Percentiles rank a stretch among this genome's conserved stretches.
Conservation (phyloP, 2,888 invertebrate genomes). For the Melanchra persicariae region DNA sequence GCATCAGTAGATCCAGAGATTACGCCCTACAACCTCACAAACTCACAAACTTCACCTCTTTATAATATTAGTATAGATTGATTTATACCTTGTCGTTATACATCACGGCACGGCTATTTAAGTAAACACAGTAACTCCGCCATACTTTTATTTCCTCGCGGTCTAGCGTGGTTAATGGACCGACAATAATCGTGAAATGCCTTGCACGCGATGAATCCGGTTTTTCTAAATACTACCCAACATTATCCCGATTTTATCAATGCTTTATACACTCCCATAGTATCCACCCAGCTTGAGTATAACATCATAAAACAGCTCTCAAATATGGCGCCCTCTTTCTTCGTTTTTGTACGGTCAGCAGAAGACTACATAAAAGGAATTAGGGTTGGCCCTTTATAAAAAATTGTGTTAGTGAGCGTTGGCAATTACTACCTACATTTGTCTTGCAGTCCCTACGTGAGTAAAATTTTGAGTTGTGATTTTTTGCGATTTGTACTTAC, state of each 20-base stretch:
- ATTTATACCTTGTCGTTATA: neutral
- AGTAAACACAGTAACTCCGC: neutral
- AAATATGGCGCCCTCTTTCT: slow-evolving; percentile 44
- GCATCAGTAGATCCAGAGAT: too few species aligned
- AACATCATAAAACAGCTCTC: slow-evolving; percentile 45
- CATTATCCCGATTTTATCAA: slow-evolving; percentile 51
- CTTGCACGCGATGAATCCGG: slow-evolving; percentile 44
- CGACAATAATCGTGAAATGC: slow-evolving; percentile 51
- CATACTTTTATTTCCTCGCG: slow-evolving; percentile 28
- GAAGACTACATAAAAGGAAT: slow-evolving; percentile 39
- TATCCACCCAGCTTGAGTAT: slow-evolving; percentile 40
- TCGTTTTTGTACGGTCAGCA: slow-evolving; percentile 54
- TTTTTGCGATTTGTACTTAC: slow-evolving; percentile 22
- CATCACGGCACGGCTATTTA: neutral
- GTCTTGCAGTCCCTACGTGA: slow-evolving; percentile 49
- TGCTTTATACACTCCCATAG: slow-evolving; percentile 20
- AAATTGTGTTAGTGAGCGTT: slow-evolving; percentile 16
- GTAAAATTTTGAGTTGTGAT: slow-evolving; percentile 20
- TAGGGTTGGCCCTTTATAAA: slow-evolving; percentile 29
- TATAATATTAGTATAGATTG: too few species aligned
- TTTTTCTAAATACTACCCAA: slow-evolving; percentile 45
- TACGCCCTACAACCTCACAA: too few species aligned
- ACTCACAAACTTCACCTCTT: too few species aligned
- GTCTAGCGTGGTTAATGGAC: slow-evolving; percentile 43
- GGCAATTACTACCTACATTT: slow-evolving; percentile 48